These are phyloP conservation scores for Stegodyphus mimosarum DNA, from an alignment of 1,140 invertebrate genomes.

Conservation along the genomic window DNA sequence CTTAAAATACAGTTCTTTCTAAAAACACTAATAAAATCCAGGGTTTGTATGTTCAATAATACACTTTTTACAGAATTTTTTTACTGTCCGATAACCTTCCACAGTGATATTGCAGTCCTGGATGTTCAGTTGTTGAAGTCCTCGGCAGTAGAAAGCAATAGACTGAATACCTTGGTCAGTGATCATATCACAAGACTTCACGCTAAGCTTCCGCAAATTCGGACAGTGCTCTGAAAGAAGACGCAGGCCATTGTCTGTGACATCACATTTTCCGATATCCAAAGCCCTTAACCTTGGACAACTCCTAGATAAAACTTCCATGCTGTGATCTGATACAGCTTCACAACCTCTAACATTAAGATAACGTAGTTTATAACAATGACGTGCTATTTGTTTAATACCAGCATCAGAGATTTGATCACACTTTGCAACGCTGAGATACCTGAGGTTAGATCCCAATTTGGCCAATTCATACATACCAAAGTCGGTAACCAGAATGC, in stretches of 20 bases:
- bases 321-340: conserved; percentile 88
- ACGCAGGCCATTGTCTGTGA: conserved; percentile 86
- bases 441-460: conserved; percentile 83
- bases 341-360: conserved; percentile 91
- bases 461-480: conserved; percentile 90
- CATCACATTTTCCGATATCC: conserved; percentile 92
- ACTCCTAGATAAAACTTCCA: conserved; percentile 82
- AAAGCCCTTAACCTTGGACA: conserved; percentile 85
- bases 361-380: conserved; percentile 90
- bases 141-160: conserved; percentile 83
- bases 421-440: conserved; percentile 90
- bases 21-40: conserved; percentile 78
- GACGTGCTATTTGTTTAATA: conserved; percentile 84
- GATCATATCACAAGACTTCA: conserved; percentile 89
- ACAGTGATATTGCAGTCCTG: conserved; percentile 89
- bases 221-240: conserved; percentile 88
- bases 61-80: conserved; percentile 89
- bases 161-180: conserved; percentile 87
- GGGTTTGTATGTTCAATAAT: conserved; percentile 95
- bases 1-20: too few relatives aligned
- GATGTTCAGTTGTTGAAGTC: conserved; percentile 89
- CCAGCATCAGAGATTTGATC: conserved; percentile 85
- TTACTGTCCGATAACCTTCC: conserved; percentile 88
- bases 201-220: conserved; percentile 87
- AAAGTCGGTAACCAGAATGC: conserved; percentile 88